A percentile compares a stretch with the other conserved stretches of the same genome.
These are phyloP conservation scores for Linhomoeus sp. DNA, from an alignment of 2,888 invertebrate species.

Conservation along the genomic window DNA sequence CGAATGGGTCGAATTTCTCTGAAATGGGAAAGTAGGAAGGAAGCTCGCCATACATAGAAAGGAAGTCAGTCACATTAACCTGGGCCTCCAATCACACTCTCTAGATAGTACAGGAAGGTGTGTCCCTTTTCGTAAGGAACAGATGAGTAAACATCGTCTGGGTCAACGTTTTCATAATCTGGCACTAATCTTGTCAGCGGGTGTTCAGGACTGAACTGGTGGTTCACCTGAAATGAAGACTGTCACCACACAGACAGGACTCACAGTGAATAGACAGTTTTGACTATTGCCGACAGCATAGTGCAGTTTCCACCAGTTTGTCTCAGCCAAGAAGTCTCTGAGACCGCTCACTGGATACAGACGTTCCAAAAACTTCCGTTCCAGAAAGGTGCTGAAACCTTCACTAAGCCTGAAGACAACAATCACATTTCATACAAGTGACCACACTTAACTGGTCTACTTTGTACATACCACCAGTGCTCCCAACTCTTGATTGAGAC, in stretches of 20 bases:
- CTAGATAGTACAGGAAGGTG: conserved; percentile 65
- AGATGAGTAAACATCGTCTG: conserved; percentile 71
- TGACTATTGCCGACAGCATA: too few species aligned
- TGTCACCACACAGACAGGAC: too few species aligned
- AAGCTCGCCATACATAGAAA: too few species aligned
- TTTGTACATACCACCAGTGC: conserved; percentile 65
- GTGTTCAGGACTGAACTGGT: conserved; percentile 19
- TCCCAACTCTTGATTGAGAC: conserved; percentile 80
- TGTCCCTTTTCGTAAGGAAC: conserved; percentile 85
- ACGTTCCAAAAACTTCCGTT: conserved; percentile 58
- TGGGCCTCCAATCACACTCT: conserved; percentile 58
- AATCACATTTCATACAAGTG: too few species aligned
- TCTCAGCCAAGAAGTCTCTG: conserved; percentile 56
- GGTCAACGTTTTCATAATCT: conserved; percentile 55
- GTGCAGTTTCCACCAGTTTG: conserved; percentile 37
- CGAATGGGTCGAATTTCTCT: conserved; percentile 55
- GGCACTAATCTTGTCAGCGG: conserved; percentile 20
- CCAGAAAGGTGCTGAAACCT: conserved; percentile 76
- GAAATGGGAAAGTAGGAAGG: too few species aligned
- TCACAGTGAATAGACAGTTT: too few species aligned
- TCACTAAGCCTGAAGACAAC: conserved; percentile 60
- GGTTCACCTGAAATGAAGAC: conserved; percentile 12
- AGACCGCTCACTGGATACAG: conserved; percentile 39
- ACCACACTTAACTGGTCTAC: too few species aligned
- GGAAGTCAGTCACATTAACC: conserved; percentile 3